phyloP scores from a whole-genome alignment of 2,113 vertebrate genomes.

The Calonectris borealis region DNA sequence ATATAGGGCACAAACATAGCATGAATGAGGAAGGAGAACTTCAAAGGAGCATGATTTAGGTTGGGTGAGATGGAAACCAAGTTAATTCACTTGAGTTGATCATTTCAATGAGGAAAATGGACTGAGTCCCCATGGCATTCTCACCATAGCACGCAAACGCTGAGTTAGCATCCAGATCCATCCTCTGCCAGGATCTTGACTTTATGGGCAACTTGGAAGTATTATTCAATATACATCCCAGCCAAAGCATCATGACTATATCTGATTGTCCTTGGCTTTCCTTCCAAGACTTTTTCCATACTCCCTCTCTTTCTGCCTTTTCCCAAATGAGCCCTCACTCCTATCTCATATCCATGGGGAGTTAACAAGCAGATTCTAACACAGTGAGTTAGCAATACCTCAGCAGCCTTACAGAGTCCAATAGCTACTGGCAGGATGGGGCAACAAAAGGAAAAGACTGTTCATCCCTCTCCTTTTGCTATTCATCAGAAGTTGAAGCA shows the following conservation, averaged over 20 bases:
- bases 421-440: neutral
- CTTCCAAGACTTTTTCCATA: neutral
- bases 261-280: constrained; percentile 36
- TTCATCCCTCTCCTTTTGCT: neutral
- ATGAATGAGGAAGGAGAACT: constrained; percentile 14
- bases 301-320: neutral
- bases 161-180: constrained; percentile 21
- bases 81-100: constrained; percentile 20
- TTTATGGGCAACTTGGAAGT: neutral
- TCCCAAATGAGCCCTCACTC: neutral
- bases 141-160: neutral
- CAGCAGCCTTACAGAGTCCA: neutral
- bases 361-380: neutral
- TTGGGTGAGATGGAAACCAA: constrained; percentile 9
- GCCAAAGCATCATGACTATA: neutral
- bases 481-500: neutral
- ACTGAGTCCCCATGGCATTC: neutral
- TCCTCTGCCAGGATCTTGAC: constrained; percentile 21
- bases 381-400: neutral
- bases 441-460: neutral
- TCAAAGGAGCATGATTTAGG: constrained; percentile 27
- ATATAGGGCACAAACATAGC: neutral
- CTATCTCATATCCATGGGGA: neutral
- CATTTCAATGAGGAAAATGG: constrained; percentile 20
- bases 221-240: neutral